Evolutionary conservation across 2,888 invertebrate genomes (phyloP).

Genomic region (Electrophaes corylata): DNA sequence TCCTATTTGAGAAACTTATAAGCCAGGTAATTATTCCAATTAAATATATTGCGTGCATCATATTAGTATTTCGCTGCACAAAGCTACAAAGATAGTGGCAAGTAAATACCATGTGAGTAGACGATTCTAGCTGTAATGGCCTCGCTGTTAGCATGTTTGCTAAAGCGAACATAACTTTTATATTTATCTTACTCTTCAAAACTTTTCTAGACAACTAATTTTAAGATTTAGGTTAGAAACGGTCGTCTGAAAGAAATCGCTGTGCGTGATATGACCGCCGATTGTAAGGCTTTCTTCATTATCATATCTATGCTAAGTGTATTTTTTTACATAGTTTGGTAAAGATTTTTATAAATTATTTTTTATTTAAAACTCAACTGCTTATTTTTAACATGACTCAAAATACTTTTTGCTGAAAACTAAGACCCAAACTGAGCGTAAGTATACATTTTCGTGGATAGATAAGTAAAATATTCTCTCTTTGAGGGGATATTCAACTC

Average conservation of each 20-base stretch:
- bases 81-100: conserved; percentile 33
- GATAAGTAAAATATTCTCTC: conserved; percentile 37
- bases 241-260: too few species aligned
- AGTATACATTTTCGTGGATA: conserved; percentile 31
- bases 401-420: conserved; percentile 2
- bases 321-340: too few species aligned
- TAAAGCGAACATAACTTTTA: conserved; percentile 22
- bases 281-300: too few species aligned
- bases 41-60: conserved; percentile 30
- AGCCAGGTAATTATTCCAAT: conserved; percentile 24
- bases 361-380: too few species aligned
- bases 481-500: conserved; percentile 38
- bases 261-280: too few species aligned
- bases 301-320: too few species aligned
- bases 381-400: too few species aligned
- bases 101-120: conserved; percentile 35
- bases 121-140: conserved; percentile 35
- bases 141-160: conserved; percentile 28
- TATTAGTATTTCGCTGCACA: conserved; percentile 28
- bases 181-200: conserved; percentile 16
- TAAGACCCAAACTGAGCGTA: conserved; percentile 21
- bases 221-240: too few species aligned
- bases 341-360: too few species aligned
- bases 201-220: too few species aligned
- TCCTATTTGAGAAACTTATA: conserved; percentile 30